Conservation (phyloP, 2,888 invertebrate species). For the Operophtera brumata region DNA sequence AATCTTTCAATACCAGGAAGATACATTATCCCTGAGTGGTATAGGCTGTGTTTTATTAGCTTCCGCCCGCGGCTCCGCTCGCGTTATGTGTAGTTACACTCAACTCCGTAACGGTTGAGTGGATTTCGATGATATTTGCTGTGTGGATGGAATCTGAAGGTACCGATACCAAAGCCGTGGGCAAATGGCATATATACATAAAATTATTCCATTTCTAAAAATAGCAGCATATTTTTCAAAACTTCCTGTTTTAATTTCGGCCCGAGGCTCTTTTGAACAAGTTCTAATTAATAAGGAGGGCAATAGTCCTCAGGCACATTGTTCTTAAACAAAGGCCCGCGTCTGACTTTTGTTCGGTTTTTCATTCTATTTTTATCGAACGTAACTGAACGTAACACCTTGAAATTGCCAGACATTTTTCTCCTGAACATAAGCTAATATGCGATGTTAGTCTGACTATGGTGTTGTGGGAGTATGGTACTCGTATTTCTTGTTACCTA, state of each 20-base stretch:
- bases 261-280: slow-evolving; percentile 14
- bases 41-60: too few relatives aligned
- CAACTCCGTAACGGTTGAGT: too few relatives aligned
- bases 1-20: too few relatives aligned
- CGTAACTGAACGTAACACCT: neutral
- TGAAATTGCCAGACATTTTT: neutral
- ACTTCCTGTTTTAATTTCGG: slow-evolving; percentile 11
- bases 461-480: too few relatives aligned
- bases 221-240: neutral
- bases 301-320: slow-evolving; percentile 14
- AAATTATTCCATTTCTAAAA: slow-evolving; percentile 6
- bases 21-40: too few relatives aligned
- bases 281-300: slow-evolving; percentile 25
- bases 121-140: too few relatives aligned
- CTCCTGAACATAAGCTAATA: neutral
- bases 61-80: too few relatives aligned
- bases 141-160: too few relatives aligned
- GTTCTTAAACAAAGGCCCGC: slow-evolving; percentile 17
- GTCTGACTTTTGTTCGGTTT: slow-evolving; percentile 2
- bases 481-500: too few relatives aligned
- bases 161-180: too few relatives aligned
- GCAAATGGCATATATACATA: neutral
- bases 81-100: too few relatives aligned
- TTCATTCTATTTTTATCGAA: slow-evolving; percentile 5
- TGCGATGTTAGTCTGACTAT: too few relatives aligned